Conservation (phyloP, 1,140 invertebrate species). For the Eumeta japonica region DNA sequence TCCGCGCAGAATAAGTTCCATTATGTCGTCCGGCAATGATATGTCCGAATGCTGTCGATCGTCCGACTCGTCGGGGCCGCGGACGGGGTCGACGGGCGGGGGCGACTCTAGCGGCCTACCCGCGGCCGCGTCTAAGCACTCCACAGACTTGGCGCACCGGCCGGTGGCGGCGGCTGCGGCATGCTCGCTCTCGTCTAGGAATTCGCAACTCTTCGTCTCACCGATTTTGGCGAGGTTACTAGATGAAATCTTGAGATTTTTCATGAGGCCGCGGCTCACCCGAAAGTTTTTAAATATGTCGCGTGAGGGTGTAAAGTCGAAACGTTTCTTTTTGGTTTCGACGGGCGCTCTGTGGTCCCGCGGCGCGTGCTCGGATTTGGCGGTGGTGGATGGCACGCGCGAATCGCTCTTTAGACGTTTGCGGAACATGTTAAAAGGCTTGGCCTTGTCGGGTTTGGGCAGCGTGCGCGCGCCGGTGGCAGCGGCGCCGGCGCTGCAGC, state of each 20-base stretch:
- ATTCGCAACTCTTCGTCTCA: slow-evolving; percentile 44
- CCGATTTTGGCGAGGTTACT: slow-evolving; percentile 21
- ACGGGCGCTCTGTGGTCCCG: slow-evolving; percentile 20
- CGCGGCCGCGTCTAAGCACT: slow-evolving; percentile 24
- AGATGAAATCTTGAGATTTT: slow-evolving; percentile 27
- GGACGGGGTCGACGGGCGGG: slow-evolving; percentile 21
- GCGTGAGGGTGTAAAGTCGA: slow-evolving; percentile 42
- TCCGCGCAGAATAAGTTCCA: slow-evolving; percentile 26
- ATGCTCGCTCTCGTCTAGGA: slow-evolving; percentile 33
- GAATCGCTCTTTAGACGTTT: slow-evolving; percentile 51
- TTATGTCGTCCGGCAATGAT: slow-evolving; percentile 27
- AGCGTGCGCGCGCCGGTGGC: not conserved
- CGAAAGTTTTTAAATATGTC: slow-evolving; percentile 50
- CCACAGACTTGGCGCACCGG: slow-evolving; percentile 40
- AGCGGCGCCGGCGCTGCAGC: slow-evolving; percentile 9
- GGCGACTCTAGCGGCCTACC: not conserved
- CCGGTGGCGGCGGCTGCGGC: slow-evolving; percentile 11
- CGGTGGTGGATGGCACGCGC: slow-evolving; percentile 25
- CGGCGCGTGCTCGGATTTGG: slow-evolving; percentile 32
- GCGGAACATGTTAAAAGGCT: slow-evolving; percentile 37
- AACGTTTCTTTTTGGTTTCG: slow-evolving; percentile 43
- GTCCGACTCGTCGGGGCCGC: slow-evolving; percentile 17
- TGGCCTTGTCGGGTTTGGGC: slow-evolving; percentile 13
- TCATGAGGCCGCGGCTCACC: slow-evolving; percentile 38
- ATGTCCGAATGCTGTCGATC: too few relatives aligned